phyloP scores from a whole-genome alignment of 2,888 invertebrate species.

The Caenorhabditis panamensis region DNA sequence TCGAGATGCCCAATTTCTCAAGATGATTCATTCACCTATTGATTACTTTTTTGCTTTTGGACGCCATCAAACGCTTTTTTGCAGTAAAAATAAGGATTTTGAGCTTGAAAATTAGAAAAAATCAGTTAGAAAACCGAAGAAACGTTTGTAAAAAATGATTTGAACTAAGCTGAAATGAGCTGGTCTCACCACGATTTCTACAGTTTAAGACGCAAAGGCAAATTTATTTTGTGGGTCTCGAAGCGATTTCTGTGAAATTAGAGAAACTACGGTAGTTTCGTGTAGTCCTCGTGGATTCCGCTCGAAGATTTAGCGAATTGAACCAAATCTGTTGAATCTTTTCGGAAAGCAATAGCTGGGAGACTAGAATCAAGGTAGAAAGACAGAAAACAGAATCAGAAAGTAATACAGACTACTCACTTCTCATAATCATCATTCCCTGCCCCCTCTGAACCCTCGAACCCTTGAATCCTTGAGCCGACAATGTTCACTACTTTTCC shows the following conservation, averaged over 20 bases:
- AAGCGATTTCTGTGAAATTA: background rate
- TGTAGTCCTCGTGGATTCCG: constrained; percentile 1
- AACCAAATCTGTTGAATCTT: too few relatives aligned
- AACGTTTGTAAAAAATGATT: background rate
- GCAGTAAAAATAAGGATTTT: background rate
- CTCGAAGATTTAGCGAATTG: background rate
- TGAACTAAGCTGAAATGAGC: background rate
- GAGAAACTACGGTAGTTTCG: constrained; percentile 5
- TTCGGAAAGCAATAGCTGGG: too few relatives aligned
- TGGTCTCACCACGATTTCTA: constrained; percentile 17
- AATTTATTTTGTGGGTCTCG: background rate
- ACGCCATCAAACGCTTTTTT: background rate
- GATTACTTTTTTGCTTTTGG: constrained; percentile 23
- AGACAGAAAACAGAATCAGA: too few relatives aligned
- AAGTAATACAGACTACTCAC: too few relatives aligned
- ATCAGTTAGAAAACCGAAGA: background rate
- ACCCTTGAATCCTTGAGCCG: too few relatives aligned
- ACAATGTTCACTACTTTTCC: too few relatives aligned
- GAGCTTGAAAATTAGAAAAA: background rate
- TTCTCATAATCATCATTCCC: too few relatives aligned
- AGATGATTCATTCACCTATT: constrained; percentile 32
- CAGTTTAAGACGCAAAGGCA: background rate
- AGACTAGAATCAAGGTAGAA: too few relatives aligned
- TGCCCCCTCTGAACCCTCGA: too few relatives aligned
- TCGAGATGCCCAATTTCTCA: constrained; percentile 14